Base-by-base conservation (phyloP, 53 echinoderm and acorn worm species). In the Paelopatides confundens region DNA sequence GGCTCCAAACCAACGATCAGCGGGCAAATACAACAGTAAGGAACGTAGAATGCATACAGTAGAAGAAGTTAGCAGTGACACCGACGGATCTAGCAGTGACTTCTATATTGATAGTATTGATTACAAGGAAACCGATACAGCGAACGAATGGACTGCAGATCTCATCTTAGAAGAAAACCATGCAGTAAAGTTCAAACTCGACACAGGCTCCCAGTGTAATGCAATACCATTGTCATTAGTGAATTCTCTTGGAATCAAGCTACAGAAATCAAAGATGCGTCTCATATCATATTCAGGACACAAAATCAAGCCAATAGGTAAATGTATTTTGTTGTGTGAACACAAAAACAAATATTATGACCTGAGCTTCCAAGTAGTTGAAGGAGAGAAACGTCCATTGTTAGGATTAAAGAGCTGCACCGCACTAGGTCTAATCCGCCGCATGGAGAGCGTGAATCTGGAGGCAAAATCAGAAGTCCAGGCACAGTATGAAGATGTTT, bases 131-230 rank as follows among this genome's bases (percentile, higher is more conserved):
- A n/a, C n/a, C 34, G 39, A 17, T 18, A 71, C 47, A 29, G 63
- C 77, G n/a, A 49, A 46, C 24, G 87, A 87, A 34, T 78, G 87
- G 78, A 14, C 62, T 26, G 63, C 78, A 54, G 87, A 87, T 2
- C 52, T 87, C n/a, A 54, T 53, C 54, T 27, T 77, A 4, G 12
- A 58, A 65, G 66, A 71, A 17, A 46, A 65, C 11, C n/a, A n/a
- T n/a, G n/a, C n/a, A n/a, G n/a, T 51, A 17, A 51, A 51, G 10
- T 51, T 51, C 52, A 51, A 51, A 51, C 52, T 51, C 10, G 52
- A 51, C 52, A 51, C 17, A 17, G 52, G 52, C 10, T 10, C 52
- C 17, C 52, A 51, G 17, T 51, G 52, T 51, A 51, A 63, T 63
- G 9, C 17, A 18, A 17, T 63, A 13, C 29, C 63, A 8, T 7